Conservation (phyloP, 1,140 invertebrate species). For the Hetaerina americana region DNA sequence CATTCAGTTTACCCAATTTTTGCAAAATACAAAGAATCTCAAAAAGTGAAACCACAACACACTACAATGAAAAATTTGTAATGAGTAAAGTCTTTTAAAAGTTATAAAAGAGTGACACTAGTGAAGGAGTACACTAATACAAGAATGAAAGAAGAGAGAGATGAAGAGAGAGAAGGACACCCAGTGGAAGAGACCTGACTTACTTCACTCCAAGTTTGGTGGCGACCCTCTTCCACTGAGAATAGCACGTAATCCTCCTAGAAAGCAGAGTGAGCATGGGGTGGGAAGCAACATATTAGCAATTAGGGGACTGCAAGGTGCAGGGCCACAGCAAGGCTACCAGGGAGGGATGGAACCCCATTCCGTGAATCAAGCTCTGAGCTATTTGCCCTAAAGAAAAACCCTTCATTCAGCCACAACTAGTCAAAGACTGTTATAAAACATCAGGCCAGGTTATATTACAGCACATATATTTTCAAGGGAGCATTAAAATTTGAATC, state of each 20-base stretch:
- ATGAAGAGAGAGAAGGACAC: not conserved
- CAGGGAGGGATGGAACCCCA: not conserved
- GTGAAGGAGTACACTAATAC: not conserved
- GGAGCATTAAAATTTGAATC: too few relatives aligned
- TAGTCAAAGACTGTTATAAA: too few relatives aligned
- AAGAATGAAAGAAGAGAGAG: constrained; percentile 3
- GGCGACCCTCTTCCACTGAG: constrained; percentile 78
- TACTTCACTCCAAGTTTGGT: constrained; percentile 88
- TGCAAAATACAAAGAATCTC: not conserved
- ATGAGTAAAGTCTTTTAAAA: not conserved
- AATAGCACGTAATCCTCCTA: constrained; percentile 63
- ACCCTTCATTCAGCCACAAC: not conserved
- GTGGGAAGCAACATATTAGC: constrained; percentile 29
- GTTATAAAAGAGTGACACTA: not conserved
- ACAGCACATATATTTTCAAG: too few relatives aligned
- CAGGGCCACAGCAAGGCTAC: constrained; percentile 3
- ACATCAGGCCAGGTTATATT: too few relatives aligned
- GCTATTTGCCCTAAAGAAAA: not conserved
- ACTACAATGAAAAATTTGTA: not conserved
- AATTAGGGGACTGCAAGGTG: constrained; percentile 15
- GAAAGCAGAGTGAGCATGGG: constrained; percentile 13
- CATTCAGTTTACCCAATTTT: not conserved
- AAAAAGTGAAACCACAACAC: not conserved
- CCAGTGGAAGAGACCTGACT: constrained; percentile 35
- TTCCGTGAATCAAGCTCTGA: not conserved